phyloP scores from a whole-genome alignment of 1,140 invertebrate genomes.

The Drosophila tristis region DNA sequence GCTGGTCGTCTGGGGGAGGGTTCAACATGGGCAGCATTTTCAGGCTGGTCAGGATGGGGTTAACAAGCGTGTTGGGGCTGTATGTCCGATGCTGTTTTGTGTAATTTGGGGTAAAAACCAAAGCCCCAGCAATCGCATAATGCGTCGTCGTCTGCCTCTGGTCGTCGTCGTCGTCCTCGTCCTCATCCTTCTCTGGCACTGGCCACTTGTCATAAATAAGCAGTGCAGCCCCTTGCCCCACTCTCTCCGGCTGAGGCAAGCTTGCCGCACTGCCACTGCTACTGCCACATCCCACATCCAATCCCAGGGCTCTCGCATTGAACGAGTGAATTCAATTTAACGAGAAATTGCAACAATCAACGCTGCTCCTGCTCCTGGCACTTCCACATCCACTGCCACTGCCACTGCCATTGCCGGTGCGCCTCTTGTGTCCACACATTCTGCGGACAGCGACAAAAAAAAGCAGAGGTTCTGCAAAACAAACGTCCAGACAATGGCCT shows the following conservation, averaged over 20 bases:
- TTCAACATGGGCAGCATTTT: no score
- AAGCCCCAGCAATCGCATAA: conserved; percentile 69
- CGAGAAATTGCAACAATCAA: conserved; percentile 82
- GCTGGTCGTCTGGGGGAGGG: background rate
- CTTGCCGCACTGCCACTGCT: conserved; percentile 16
- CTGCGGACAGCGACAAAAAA: conserved; percentile 48
- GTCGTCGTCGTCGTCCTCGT: background rate
- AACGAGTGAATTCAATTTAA: conserved; percentile 81
- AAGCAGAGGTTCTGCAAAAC: conserved; percentile 19
- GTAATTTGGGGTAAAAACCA: conserved; percentile 64
- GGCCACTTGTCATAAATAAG: conserved; percentile 79
- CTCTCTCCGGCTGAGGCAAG: background rate
- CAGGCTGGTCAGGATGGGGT: background rate
- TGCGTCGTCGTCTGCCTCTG: conserved; percentile 49
- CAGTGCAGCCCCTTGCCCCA: conserved; percentile 50
- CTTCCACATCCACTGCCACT: background rate
- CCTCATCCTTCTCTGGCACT: background rate
- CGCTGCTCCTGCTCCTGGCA: conserved; percentile 41
- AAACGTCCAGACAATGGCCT: conserved; percentile 46
- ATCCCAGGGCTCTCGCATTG: conserved; percentile 57
- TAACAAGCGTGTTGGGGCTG: conserved; percentile 48
- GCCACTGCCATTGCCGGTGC: background rate
- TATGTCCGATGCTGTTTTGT: conserved; percentile 63
- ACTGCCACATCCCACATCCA: conserved; percentile 16
- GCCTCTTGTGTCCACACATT: conserved; percentile 43